Evolutionary conservation across 2,888 invertebrate genomes (phyloP), one percentile per base, ranked within the genome.

Genomic region (Drosophila nr. perissopoda): DNA sequence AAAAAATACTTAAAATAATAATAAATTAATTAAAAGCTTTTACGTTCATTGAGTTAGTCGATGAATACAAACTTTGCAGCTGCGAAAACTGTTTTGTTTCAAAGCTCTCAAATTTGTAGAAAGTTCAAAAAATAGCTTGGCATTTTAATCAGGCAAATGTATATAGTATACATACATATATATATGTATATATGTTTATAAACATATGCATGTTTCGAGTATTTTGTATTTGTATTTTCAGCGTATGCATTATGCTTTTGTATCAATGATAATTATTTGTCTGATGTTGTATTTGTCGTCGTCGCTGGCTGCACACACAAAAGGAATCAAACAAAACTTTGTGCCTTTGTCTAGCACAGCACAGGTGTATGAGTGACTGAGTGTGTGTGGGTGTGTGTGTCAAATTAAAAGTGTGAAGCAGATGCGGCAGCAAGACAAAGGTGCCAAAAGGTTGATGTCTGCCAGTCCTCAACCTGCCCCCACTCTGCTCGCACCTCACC

Each of bases 381-480:
- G 53, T 53, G 82, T 80, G 80, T 79, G 65, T 51, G 52, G 21
- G 29, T 74, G 48, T 46, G 59, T 69, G 85, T 84, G 89, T 88
- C 88, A 92, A 91, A 91, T 91, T 91, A 90, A 92, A 91, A 91
- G 88, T 79, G 82, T 81, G 76, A 82, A 85, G 79, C 86, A 88
- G 89, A 79, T 83, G 82, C 75, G 66, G 71, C 82, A 76, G 62
- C 72, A 85, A 82, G 78, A 89, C 88, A 88, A 85, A 86, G 90
- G 89, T 86, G 89, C 76, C 89, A 83, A 89, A 90, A 86, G 89
- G 90, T 86, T 83, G 74, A 73, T 73, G 67, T 73, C 66, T 74
- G 58, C 49, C 40, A 27, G 34, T 21, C 33, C n/a, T 38, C 56
- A 13, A 2, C 29, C 10, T 33, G 4, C 33, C 36, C 10, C 36